Evolutionary conservation across 2,888 invertebrate species (phyloP).

Genomic region (Mantis religiosa): DNA sequence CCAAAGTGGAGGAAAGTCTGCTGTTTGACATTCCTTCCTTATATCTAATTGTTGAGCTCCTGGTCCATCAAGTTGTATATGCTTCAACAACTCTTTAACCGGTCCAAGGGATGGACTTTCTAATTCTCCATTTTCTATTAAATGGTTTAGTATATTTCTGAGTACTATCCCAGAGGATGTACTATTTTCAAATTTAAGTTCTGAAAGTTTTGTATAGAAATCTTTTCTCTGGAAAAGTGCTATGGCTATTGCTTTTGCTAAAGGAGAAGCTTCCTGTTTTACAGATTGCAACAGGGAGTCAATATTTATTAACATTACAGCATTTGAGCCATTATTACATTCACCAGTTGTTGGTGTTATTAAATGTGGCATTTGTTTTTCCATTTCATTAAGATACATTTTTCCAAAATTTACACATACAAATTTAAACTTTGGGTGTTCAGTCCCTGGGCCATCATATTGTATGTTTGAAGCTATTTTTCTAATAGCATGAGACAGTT

Average conservation of each 20-base stretch:
- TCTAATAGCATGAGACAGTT: not conserved
- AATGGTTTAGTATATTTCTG: not conserved
- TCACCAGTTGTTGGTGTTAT: not conserved
- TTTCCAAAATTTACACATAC: not conserved
- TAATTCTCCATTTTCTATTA: not conserved
- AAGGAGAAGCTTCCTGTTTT: not conserved
- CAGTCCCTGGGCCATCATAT: not conserved
- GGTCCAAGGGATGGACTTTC: not conserved
- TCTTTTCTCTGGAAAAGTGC: not conserved
- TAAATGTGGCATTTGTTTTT: not conserved
- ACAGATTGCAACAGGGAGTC: not conserved
- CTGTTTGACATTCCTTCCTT: not conserved
- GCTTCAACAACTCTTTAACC: not conserved
- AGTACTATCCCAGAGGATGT: not conserved
- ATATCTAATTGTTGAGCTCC: not conserved
- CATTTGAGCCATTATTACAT: not conserved
- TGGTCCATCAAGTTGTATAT: not conserved
- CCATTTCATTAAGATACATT: not conserved
- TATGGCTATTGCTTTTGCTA: not conserved
- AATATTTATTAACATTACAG: not conserved
- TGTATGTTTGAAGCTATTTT: not conserved
- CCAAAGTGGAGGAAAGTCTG: not conserved
- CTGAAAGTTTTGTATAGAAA: not conserved
- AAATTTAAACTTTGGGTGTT: constrained; percentile 2
- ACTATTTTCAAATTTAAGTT: not conserved